Evolutionary conservation across 2,113 vertebrate species (phyloP).

Genomic region (Aviceda subcristata): DNA sequence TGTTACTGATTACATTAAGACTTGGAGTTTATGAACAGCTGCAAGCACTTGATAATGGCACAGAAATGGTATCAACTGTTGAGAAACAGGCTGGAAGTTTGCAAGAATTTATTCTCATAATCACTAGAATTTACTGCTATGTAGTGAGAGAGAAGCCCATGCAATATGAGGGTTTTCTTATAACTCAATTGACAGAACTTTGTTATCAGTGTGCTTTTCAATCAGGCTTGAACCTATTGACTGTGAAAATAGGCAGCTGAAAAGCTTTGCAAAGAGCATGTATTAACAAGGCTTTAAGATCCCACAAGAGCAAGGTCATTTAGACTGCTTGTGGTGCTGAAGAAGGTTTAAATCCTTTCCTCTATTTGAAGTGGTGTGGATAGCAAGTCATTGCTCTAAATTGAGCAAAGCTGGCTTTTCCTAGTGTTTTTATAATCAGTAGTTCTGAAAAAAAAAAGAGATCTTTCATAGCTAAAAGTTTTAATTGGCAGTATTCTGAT

Average conservation of each 20-base stretch:
- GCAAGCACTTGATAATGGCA: slow-evolving; percentile 38
- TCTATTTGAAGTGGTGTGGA: background rate
- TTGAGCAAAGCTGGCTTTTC: background rate
- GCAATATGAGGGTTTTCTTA: background rate
- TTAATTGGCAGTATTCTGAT: background rate
- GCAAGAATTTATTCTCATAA: background rate
- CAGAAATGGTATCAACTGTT: slow-evolving; percentile 24
- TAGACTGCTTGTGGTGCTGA: background rate
- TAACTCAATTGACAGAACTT: background rate
- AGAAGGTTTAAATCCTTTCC: background rate
- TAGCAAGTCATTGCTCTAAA: background rate
- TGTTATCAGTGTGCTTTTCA: background rate
- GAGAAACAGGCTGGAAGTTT: background rate
- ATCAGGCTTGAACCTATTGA: background rate
- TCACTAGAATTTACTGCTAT: background rate
- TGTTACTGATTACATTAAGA: slow-evolving; percentile 32
- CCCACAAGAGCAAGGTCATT: background rate
- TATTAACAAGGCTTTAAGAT: background rate
- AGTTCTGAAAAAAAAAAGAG: background rate
- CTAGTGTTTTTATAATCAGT: background rate
- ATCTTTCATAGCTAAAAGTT: background rate
- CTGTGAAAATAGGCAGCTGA: background rate
- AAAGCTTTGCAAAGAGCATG: background rate
- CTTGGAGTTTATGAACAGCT: slow-evolving; percentile 54
- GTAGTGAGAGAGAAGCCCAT: background rate